phyloP scores from a whole-genome alignment of 1,140 invertebrate species.

The Drosophila paulistorum region DNA sequence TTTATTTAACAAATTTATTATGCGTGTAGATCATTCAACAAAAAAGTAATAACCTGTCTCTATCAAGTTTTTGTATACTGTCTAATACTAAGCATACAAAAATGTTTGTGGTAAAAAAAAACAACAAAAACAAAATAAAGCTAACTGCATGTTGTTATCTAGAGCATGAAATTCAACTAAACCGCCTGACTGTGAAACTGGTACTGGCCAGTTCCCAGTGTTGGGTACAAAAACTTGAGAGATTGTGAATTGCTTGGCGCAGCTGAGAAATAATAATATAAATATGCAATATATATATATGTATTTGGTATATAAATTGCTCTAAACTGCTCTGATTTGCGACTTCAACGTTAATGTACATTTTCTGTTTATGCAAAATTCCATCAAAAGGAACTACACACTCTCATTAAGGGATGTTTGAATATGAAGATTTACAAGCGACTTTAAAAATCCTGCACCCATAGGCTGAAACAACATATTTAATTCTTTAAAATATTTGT shows the following conservation, averaged over 20 bases:
- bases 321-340: no score
- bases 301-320: conserved; percentile 24
- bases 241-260: conserved; percentile 39
- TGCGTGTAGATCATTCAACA: conserved; percentile 46
- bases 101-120: conserved; percentile 37
- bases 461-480: no score
- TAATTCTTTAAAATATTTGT: no score
- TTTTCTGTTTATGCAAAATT: no score
- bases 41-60: conserved; percentile 36
- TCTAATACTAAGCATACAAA: conserved; percentile 42
- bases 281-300: conserved; percentile 4
- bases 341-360: no score
- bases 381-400: no score
- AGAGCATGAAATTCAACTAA: conserved; percentile 74
- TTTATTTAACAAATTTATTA: conserved; percentile 39
- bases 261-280: conserved; percentile 19
- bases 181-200: conserved; percentile 46
- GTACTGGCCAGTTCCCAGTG: conserved; percentile 48
- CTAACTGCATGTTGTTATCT: conserved; percentile 70
- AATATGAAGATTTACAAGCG: no score
- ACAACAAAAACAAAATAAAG: conserved; percentile 6
- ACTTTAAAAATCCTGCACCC: no score
- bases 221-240: conserved; percentile 52
- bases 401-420: no score
- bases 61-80: conserved; percentile 62